Base-by-base conservation (phyloP, 2,113 vertebrate species). In the Syngnathoides biaculeatus region DNA sequence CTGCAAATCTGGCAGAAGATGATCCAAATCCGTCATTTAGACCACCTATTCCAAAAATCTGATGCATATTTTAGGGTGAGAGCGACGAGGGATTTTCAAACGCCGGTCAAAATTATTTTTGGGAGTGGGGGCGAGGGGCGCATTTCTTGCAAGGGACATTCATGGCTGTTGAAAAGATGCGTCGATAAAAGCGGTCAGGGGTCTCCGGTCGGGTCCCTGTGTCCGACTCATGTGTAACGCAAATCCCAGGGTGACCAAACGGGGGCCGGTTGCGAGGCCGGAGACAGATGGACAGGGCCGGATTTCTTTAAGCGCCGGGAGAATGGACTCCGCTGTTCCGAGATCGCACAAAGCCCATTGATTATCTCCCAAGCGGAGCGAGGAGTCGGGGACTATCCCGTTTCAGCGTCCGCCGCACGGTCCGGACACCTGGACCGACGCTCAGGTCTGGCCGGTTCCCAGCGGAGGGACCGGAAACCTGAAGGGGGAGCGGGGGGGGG, bases 321-420 rank as follows among this genome's bases (percentile, higher is more conserved):
- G 86, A 90, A 89, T 84, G 84, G 77, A 80, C 70, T 80, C 74
- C 83, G 79, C 84, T 90, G 89, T 89, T 91, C 80, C 61, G 56
- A 39, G 17, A 57, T 55, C 17, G 81, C 72, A 89, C 86, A 89
- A 89, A 89, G 88, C 79, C 85, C 87, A 92, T 92, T 91, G 91
- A 93, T 92, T 92, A 89, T 83, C 77, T 52, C 57, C 45, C 63
- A 75, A 52, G 86, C 64, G 77, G 82, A 89, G 77, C 75, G 84
- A 90, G 67, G 67, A 78, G 74, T 71, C 47, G 65, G 71, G 73
- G 74, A 84, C 86, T 85, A 90, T 93, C 89, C 79, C 22, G 65
- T 92, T 92, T 92, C 92, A 89, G 78, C 57, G 77, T 73, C 84
- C 79, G 55, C 77, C 75, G 74, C 71, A 67, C 77, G 88, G 84